Percentiles rank a stretch among this genome's conserved stretches.
Conservation (phyloP, 2,113 vertebrate genomes). For the Ctenodactylus gundi region DNA sequence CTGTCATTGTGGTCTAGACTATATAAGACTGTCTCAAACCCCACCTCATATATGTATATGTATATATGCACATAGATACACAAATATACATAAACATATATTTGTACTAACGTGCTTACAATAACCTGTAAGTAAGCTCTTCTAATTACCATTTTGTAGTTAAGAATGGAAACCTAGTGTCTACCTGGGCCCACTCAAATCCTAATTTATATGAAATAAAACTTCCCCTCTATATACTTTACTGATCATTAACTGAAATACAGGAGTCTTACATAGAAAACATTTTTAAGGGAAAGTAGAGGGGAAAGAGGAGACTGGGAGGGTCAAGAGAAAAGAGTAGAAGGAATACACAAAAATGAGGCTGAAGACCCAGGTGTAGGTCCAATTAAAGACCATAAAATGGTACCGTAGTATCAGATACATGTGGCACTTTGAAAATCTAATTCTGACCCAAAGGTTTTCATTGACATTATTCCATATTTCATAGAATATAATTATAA, state of each 20-base stretch:
- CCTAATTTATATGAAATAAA: slow-evolving; percentile 23
- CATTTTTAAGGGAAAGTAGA: neutral
- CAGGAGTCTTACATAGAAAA: neutral
- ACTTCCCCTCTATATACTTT: slow-evolving; percentile 6
- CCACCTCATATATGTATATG: too few species aligned
- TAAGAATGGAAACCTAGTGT: slow-evolving; percentile 39
- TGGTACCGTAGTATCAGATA: neutral
- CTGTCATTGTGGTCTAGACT: too few species aligned
- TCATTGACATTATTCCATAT: slow-evolving; percentile 21
- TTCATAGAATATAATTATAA: slow-evolving; percentile 30
- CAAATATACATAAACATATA: too few species aligned
- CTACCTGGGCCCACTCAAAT: neutral
- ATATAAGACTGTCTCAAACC: too few species aligned
- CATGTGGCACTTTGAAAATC: slow-evolving; percentile 17
- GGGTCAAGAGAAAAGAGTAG: neutral
- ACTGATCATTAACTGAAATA: slow-evolving; percentile 17
- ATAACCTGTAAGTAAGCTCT: neutral
- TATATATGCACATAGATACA: too few species aligned
- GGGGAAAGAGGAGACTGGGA: neutral
- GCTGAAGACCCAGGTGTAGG: slow-evolving; percentile 17
- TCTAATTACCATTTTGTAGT: slow-evolving; percentile 24
- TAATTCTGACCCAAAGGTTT: slow-evolving; percentile 41
- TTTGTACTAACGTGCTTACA: slow-evolving; percentile 25
- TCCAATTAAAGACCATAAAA: slow-evolving; percentile 25
- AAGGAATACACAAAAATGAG: neutral